Conservation (phyloP, 1,140 invertebrate genomes). For the Choristoneura fumiferana region DNA sequence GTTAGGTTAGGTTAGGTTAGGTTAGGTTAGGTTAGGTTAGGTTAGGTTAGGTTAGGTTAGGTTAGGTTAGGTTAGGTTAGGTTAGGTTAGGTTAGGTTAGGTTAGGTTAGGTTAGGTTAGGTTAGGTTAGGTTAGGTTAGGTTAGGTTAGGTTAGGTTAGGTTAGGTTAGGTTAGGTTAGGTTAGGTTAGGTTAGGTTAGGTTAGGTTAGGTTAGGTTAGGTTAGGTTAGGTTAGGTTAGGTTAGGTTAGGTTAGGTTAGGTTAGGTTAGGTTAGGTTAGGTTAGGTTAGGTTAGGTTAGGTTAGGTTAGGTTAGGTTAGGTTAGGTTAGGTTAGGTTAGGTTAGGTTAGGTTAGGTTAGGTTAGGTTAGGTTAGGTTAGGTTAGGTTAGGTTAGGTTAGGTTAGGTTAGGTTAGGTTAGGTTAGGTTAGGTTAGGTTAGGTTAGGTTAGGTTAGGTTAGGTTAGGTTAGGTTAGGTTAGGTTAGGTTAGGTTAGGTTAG, state of each 20-base stretch:
- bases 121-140: slow-evolving; percentile 17
- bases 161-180: slow-evolving; percentile 17
- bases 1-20: no score
- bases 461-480: no score
- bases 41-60: no score
- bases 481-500: no score
- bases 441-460: no score
- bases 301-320: slow-evolving; percentile 18
- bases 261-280: slow-evolving; percentile 7
- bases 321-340: no score
- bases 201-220: slow-evolving; percentile 17
- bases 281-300: slow-evolving; percentile 8
- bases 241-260: slow-evolving; percentile 13
- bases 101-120: slow-evolving; percentile 18
- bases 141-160: slow-evolving; percentile 18
- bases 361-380: no score
- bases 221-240: slow-evolving; percentile 16
- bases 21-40: no score
- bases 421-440: no score
- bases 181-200: slow-evolving; percentile 17
- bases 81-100: slow-evolving; percentile 17
- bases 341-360: no score
- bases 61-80: slow-evolving; percentile 18
- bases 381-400: no score
- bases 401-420: no score